phyloP scores from a whole-genome alignment of 2,888 invertebrate species.

The Melipona beecheii region DNA sequence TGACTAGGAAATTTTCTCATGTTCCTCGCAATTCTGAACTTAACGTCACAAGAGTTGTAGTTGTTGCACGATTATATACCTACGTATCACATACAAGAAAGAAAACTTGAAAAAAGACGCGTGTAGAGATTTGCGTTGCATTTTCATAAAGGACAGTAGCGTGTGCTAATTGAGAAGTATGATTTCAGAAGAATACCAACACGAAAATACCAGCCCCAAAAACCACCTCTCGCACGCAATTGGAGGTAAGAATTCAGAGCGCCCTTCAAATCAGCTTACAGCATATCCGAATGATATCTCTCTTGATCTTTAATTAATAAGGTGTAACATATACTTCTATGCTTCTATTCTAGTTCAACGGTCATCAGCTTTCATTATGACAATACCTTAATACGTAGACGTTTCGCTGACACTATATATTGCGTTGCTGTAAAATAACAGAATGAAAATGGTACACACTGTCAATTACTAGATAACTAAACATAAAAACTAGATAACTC shows the following conservation, averaged over 20 bases:
- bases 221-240: conserved; percentile 50
- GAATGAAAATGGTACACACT: background rate
- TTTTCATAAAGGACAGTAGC: background rate
- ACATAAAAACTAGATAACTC: background rate
- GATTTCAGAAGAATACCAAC: conserved; percentile 76
- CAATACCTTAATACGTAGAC: conserved; percentile 29
- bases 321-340: conserved; percentile 40
- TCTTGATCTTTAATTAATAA: conserved; percentile 31
- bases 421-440: background rate
- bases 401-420: conserved; percentile 26
- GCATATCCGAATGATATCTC: conserved; percentile 22
- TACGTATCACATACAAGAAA: background rate
- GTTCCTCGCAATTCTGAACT: too few species aligned
- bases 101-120: background rate
- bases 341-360: conserved; percentile 54
- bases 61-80: background rate
- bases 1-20: too few species aligned
- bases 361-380: conserved; percentile 25
- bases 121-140: background rate
- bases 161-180: conserved; percentile 45
- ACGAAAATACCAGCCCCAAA: conserved; percentile 63
- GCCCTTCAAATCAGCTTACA: conserved; percentile 37
- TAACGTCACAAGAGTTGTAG: too few species aligned
- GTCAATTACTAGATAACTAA: background rate
- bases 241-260: conserved; percentile 69